Evolutionary conservation across 2,113 vertebrate genomes (phyloP).

Genomic region (Dendropsophus ebraccatus): DNA sequence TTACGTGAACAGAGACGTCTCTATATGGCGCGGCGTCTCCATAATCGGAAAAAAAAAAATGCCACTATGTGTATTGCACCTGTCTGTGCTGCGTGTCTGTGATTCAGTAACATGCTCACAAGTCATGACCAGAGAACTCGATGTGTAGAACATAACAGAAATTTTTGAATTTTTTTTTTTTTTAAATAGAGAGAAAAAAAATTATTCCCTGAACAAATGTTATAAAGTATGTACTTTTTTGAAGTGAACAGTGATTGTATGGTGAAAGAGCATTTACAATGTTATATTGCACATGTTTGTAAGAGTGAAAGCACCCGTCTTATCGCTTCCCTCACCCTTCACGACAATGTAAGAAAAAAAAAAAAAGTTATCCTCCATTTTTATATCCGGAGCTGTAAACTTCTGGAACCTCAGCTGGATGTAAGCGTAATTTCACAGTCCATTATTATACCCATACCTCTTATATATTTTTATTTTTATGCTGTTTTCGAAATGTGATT

Average conservation of each 20-base stretch:
- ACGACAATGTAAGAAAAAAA: neutral
- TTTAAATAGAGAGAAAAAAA: neutral
- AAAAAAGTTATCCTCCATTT: slow-evolving; percentile 4
- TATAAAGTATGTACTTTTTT: slow-evolving; percentile 32
- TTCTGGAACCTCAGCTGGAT: slow-evolving; percentile 12
- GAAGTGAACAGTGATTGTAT: slow-evolving; percentile 55
- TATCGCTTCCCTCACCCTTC: neutral
- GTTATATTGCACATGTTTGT: slow-evolving; percentile 56
- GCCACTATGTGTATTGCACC: neutral
- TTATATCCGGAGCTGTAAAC: slow-evolving; percentile 1
- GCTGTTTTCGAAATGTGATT: slow-evolving; percentile 62
- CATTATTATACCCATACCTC: slow-evolving; percentile 11
- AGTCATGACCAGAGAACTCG: neutral
- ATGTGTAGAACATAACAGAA: neutral
- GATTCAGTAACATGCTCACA: neutral
- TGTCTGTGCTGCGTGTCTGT: slow-evolving; percentile 32
- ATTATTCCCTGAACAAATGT: neutral
- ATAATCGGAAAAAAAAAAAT: neutral
- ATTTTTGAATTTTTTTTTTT: neutral
- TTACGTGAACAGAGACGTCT: neutral
- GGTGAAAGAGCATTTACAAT: slow-evolving; percentile 34
- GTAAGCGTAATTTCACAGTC: slow-evolving; percentile 18
- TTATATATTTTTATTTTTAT: slow-evolving; percentile 57
- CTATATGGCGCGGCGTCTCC: neutral
- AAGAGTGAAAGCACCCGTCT: slow-evolving; percentile 33